Conservation (phyloP, 2,888 invertebrate species). For the Piscicola geometra region DNA sequence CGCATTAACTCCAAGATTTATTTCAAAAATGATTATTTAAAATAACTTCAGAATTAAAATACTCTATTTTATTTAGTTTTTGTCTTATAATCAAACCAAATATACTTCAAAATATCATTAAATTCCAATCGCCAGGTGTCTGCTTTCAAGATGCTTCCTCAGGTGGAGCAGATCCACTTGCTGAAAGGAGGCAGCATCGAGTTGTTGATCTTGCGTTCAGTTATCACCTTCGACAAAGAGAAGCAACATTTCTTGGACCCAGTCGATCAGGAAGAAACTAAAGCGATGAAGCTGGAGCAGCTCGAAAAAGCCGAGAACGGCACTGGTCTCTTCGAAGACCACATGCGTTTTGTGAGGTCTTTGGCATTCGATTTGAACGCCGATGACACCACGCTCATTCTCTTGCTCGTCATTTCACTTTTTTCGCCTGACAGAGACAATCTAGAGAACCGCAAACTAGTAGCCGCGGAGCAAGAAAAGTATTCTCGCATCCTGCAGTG, state of each 20-base stretch:
- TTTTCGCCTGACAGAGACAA: constrained; percentile 79
- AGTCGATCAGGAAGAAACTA: constrained; percentile 60
- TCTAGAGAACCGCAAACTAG: constrained; percentile 58
- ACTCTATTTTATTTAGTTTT: too few species aligned
- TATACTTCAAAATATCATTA: not conserved
- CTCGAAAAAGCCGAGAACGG: constrained; percentile 65
- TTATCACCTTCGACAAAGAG: constrained; percentile 84
- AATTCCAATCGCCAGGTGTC: constrained; percentile 28
- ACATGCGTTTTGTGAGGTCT: constrained; percentile 55
- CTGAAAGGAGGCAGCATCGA: constrained; percentile 94
- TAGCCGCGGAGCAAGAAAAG: constrained; percentile 53
- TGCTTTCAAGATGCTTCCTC: constrained; percentile 69
- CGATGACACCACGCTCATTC: constrained; percentile 85
- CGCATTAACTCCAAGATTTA: too few species aligned
- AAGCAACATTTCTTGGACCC: constrained; percentile 77
- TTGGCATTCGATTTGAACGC: constrained; percentile 75
- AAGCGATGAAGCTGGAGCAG: constrained; percentile 78
- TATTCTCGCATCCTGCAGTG: constrained; percentile 53
- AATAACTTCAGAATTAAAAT: too few species aligned
- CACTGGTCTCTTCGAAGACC: constrained; percentile 53
- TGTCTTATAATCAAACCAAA: too few species aligned
- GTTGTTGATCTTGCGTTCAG: constrained; percentile 89
- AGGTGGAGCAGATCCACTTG: constrained; percentile 83
- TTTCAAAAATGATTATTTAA: too few species aligned
- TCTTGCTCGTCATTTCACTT: constrained; percentile 83